Evolutionary conservation across 2,797 vertebrate genomes (phyloP).

Genomic region (Myotis pilosus): DNA sequence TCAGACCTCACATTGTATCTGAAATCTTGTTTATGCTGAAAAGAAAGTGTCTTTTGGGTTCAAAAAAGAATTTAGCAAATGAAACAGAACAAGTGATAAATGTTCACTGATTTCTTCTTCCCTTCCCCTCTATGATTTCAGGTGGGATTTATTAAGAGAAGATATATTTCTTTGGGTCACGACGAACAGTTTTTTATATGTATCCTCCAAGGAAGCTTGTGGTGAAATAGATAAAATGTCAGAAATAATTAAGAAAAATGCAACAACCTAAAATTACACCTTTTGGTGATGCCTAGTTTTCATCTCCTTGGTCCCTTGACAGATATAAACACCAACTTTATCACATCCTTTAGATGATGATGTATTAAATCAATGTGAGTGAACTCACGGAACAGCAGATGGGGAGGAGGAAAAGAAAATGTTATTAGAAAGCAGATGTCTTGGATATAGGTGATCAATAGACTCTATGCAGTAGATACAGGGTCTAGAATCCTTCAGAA

Average conservation of each 20-base stretch:
- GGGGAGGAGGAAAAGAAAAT: conserved; percentile 64
- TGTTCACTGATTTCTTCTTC: conserved; percentile 77
- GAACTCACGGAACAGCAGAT: conserved; percentile 71
- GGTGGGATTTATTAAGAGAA: conserved; percentile 85
- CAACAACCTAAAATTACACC: conserved; percentile 82
- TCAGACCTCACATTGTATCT: conserved; percentile 18
- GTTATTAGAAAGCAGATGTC: conserved; percentile 58
- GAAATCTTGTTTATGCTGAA: conserved; percentile 22
- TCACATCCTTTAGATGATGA: conserved; percentile 80
- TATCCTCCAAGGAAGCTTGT: conserved; percentile 81
- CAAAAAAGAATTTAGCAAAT: conserved; percentile 78
- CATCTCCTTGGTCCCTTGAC: conserved; percentile 79
- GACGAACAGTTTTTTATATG: conserved; percentile 81
- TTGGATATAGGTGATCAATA: conserved; percentile 50
- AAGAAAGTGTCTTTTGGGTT: conserved; percentile 66
- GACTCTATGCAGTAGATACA: background rate
- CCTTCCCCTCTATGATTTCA: conserved; percentile 80
- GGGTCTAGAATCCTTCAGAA: conserved; percentile 16
- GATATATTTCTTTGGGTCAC: conserved; percentile 84
- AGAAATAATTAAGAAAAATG: conserved; percentile 89
- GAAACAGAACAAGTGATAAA: conserved; percentile 80
- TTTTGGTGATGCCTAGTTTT: conserved; percentile 80
- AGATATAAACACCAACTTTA: conserved; percentile 82
- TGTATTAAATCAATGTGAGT: conserved; percentile 81
- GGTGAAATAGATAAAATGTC: conserved; percentile 85